Conservation (phyloP, 2,888 invertebrate species). For the Euspilapteryx auroguttella region DNA sequence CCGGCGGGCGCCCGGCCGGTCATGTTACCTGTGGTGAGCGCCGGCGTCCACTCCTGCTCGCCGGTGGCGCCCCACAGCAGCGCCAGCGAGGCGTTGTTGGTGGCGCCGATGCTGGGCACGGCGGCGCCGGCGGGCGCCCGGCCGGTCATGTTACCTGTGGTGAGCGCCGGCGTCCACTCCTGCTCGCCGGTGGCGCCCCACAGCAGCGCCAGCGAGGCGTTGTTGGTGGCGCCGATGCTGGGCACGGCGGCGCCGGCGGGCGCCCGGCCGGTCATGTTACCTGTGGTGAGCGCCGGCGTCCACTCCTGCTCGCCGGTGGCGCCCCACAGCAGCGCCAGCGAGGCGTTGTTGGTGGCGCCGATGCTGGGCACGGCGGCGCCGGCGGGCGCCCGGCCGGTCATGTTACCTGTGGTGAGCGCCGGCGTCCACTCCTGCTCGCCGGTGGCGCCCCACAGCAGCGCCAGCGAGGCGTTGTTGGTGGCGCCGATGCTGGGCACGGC, state of each 20-base stretch:
- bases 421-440: slow-evolving; percentile 98
- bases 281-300: slow-evolving; percentile 94
- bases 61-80: slow-evolving; percentile 93
- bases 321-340: slow-evolving; percentile 82
- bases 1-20: no score
- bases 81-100: slow-evolving; percentile 62
- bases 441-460: slow-evolving; percentile 89
- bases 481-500: slow-evolving; percentile 24
- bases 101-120: slow-evolving; percentile 26
- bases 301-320: slow-evolving; percentile 97
- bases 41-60: slow-evolving; percentile 97
- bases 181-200: slow-evolving; percentile 98
- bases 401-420: slow-evolving; percentile 89
- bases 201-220: slow-evolving; percentile 66
- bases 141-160: slow-evolving; percentile 77
- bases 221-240: slow-evolving; percentile 38
- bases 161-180: slow-evolving; percentile 95
- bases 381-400: slow-evolving; percentile 2
- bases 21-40: slow-evolving; percentile 90
- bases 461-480: slow-evolving; percentile 58
- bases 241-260: slow-evolving; percentile 11
- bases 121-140: slow-evolving; percentile 7
- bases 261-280: slow-evolving; percentile 44
- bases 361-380: slow-evolving; percentile 16
- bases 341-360: slow-evolving; percentile 44